Percentiles rank a stretch among this genome's conserved stretches.
These are phyloP conservation scores for Ramazzottius varieornatus DNA, from an alignment of 2,888 invertebrate species.

Conservation along the genomic window DNA sequence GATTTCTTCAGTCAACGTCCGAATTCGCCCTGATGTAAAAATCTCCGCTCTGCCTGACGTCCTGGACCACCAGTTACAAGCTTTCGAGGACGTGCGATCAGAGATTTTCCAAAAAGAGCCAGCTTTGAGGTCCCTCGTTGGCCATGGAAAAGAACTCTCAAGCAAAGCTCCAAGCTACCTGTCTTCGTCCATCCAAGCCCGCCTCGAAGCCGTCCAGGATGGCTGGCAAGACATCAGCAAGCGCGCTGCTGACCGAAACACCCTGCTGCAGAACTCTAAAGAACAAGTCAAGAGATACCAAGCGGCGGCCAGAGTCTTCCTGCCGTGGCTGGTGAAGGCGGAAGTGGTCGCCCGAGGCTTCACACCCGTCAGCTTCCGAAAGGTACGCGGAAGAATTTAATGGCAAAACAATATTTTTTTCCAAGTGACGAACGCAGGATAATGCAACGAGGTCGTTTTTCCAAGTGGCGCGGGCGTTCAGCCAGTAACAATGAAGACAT, in stretches of 20 bases:
- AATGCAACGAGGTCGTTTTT: too few relatives aligned
- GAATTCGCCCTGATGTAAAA: constrained; percentile 43
- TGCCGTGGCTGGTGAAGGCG: constrained; percentile 60
- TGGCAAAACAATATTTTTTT: too few relatives aligned
- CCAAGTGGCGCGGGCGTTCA: too few relatives aligned
- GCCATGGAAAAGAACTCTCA: constrained; percentile 9
- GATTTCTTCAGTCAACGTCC: constrained; percentile 51
- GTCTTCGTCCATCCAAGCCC: constrained; percentile 25
- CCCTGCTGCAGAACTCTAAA: constrained; percentile 52
- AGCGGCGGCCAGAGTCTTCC: constrained; percentile 51
- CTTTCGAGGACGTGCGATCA: constrained; percentile 36
- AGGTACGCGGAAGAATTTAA: constrained; percentile 32
- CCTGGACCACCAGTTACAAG: constrained; percentile 56
- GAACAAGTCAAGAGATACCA: constrained; percentile 74
- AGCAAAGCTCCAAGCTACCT: background rate
- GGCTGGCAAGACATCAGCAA: constrained; percentile 75
- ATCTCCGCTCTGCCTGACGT: constrained; percentile 61
- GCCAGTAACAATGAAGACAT: too few relatives aligned
- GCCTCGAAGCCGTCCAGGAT: constrained; percentile 60
- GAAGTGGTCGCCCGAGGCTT: constrained; percentile 55
- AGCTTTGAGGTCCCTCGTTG: background rate
- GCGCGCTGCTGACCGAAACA: constrained; percentile 53
- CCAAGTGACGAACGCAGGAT: too few relatives aligned
- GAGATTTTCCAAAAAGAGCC: background rate
- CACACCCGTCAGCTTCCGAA: constrained; percentile 45